These are phyloP conservation scores for Antedon bifida DNA, from an alignment of 35 echinoderm and acorn worm genomes.

Conservation along the genomic window DNA sequence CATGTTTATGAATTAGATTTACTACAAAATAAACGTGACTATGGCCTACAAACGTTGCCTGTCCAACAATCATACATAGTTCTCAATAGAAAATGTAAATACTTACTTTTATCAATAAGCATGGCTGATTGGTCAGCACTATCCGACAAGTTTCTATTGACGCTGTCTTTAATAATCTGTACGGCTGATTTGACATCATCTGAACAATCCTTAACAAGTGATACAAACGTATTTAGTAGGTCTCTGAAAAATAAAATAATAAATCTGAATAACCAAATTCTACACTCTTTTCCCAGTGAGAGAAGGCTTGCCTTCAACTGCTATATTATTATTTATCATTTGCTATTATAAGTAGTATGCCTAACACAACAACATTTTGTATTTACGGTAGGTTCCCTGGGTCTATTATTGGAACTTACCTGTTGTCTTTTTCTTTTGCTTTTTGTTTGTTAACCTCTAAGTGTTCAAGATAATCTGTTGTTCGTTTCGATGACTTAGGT, in stretches of 20 bases:
- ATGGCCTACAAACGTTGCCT: no score
- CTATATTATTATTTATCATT: no score
- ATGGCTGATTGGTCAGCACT: constrained; percentile 27
- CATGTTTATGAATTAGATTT: no score
- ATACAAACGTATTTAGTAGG: constrained; percentile 52
- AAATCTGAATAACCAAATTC: no score
- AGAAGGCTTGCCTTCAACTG: no score
- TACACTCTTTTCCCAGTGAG: no score
- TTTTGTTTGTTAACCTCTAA: constrained; percentile 48
- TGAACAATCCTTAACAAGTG: constrained; percentile 46
- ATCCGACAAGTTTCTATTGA: constrained; percentile 42
- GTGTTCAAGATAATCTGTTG: constrained; percentile 23
- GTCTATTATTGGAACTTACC: no score
- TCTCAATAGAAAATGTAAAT: neutral
- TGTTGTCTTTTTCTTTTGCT: constrained; percentile 71
- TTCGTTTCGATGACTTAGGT: constrained; percentile 13
- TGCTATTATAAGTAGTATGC: neutral
- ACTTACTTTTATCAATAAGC: constrained; percentile 60
- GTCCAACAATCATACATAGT: no score
- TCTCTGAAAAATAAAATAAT: constrained; percentile 25
- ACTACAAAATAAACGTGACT: no score
- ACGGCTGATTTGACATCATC: constrained; percentile 62
- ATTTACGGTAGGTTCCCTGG: no score
- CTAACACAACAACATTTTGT: neutral
- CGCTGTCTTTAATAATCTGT: constrained; percentile 39